Evolutionary conservation across 2,888 invertebrate genomes (phyloP).

Genomic region (Caradrina clavipalpis): DNA sequence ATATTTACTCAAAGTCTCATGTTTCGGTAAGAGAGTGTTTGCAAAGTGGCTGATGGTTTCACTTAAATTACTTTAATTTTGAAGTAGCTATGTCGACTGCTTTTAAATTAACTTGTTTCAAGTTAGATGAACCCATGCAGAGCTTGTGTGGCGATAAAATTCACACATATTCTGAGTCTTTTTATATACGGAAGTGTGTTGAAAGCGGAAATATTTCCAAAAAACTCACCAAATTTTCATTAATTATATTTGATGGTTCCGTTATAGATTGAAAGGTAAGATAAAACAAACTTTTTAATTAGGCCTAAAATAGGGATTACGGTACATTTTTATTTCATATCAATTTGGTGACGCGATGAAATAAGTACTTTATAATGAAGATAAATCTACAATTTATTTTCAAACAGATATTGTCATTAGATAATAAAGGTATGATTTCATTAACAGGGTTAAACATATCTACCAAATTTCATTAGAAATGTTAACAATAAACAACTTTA

Average conservation of each 20-base stretch:
- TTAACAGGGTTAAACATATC: not conserved
- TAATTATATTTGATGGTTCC: slow-evolving; percentile 24
- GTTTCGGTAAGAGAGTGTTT: slow-evolving; percentile 13
- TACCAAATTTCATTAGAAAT: not conserved
- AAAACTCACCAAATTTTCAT: slow-evolving; percentile 4
- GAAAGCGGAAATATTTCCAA: not conserved
- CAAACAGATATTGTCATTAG: not conserved
- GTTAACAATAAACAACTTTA: not conserved
- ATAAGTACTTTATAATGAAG: slow-evolving; percentile 22
- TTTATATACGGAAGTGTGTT: no score
- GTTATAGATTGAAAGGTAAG: slow-evolving; percentile 18
- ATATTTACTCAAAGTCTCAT: not conserved
- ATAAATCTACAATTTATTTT: not conserved
- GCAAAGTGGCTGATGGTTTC: slow-evolving; percentile 19
- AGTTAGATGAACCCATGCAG: not conserved
- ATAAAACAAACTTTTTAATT: slow-evolving; percentile 20
- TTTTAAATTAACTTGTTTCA: slow-evolving; percentile 14
- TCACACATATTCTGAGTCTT: not conserved
- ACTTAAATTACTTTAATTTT: slow-evolving; percentile 6
- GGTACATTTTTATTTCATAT: slow-evolving; percentile 5
- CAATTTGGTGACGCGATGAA: slow-evolving; percentile 1
- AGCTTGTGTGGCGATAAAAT: not conserved
- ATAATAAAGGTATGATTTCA: not conserved
- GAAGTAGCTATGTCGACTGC: not conserved
- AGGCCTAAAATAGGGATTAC: slow-evolving; percentile 6